These are phyloP conservation scores for Junonia oenone DNA, from an alignment of 2,888 invertebrate species.

Conservation along the genomic window DNA sequence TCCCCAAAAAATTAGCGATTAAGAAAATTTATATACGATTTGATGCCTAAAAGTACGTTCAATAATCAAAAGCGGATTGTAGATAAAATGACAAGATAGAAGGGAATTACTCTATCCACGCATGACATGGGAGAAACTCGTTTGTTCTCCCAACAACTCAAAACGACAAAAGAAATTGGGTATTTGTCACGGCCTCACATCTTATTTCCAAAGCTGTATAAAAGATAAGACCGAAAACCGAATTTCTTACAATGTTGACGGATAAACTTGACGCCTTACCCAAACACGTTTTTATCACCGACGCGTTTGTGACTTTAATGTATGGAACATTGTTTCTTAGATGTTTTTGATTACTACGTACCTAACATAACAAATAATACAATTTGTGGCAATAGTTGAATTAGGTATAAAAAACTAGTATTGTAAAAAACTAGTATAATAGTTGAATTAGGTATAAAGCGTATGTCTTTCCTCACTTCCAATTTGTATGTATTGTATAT, in stretches of 20 bases:
- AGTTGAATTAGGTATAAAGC: too few species aligned
- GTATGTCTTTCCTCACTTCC: too few species aligned
- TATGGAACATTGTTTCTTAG: too few species aligned
- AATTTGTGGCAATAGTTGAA: too few species aligned
- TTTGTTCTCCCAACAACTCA: conserved; percentile 26
- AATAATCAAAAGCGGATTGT: conserved; percentile 2
- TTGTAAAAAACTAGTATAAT: too few species aligned
- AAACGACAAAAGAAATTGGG: conserved; percentile 27
- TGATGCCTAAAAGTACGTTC: background rate
- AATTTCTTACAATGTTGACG: conserved; percentile 1
- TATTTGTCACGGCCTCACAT: conserved; percentile 23
- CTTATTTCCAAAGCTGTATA: conserved; percentile 22
- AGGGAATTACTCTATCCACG: conserved; percentile 11
- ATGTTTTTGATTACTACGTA: too few species aligned
- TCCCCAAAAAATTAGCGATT: background rate
- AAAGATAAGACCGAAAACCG: conserved; percentile 16
- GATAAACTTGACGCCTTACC: background rate
- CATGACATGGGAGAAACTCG: conserved; percentile 21
- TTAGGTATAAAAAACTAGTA: too few species aligned
- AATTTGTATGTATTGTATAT: too few species aligned
- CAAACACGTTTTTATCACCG: background rate
- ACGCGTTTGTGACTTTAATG: background rate
- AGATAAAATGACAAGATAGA: conserved; percentile 15
- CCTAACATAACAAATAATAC: background rate
- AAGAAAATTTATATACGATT: background rate